Conservation (phyloP, 2,113 vertebrate genomes). For the Calyptommatus sinebrachiatus region DNA sequence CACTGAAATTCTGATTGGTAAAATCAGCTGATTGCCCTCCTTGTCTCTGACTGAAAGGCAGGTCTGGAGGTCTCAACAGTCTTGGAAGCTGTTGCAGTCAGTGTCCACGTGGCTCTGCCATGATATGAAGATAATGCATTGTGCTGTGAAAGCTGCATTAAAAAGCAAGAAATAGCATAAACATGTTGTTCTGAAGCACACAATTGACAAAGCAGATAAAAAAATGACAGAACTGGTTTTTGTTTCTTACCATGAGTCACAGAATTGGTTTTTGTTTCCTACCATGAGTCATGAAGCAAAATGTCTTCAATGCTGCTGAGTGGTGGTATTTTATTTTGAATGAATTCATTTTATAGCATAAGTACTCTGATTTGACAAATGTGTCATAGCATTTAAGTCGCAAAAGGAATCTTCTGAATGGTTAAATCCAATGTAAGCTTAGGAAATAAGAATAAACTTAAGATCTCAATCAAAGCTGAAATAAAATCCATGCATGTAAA, state of each 20-base stretch:
- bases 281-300: not conserved
- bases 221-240: not conserved
- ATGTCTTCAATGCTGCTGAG: not conserved
- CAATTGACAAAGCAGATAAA: not conserved
- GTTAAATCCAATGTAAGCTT: not conserved
- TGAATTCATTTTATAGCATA: not conserved
- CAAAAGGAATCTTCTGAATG: not conserved
- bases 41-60: too few relatives aligned
- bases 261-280: not conserved
- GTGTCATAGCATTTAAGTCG: not conserved
- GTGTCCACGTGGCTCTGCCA: too few relatives aligned
- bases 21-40: too few relatives aligned
- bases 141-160: too few relatives aligned
- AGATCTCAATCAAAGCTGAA: conserved; percentile 15
- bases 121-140: too few relatives aligned
- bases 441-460: conserved; percentile 24
- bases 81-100: too few relatives aligned
- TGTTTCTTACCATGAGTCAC: conserved; percentile 8
- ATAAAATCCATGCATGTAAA: conserved; percentile 40
- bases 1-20: too few relatives aligned
- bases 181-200: not conserved
- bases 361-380: not conserved
- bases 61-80: too few relatives aligned
- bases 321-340: not conserved
- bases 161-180: too few relatives aligned